Base-by-base conservation (phyloP, 2,113 vertebrate genomes). In the Aspiorhynchus laticeps region DNA sequence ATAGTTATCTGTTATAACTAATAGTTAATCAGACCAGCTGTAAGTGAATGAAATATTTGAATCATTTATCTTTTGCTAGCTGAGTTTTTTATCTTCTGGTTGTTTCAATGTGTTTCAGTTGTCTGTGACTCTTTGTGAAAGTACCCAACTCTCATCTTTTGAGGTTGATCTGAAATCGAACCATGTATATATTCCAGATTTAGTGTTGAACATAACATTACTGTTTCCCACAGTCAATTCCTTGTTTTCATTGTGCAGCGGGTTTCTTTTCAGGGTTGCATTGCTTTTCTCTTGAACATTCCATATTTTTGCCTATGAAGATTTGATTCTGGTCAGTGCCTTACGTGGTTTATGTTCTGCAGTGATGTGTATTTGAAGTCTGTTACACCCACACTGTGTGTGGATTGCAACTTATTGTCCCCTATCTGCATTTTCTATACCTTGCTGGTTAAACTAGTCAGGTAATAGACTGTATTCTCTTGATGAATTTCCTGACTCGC, bases 371-470 rank as follows among this genome's bases (percentile, higher is more conserved):
- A 48, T 82, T 41, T 67, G 65, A 83, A 33, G 78, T 19, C 51
- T 75, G 19, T 76, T 46, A 53, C 87, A 75, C 78, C 79, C 53
- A 83, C 53, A 36, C 69, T 81, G 41, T 86, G 85, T 80, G 48
- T 65, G 19, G 28, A 51, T 78, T 69, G 7, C 15, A 2, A 41
- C 73, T 77, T 76, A 36, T 12, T 85, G 38, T 10, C 24, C 38
- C 15, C 21, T 9, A 2, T 31, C 79, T 88, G n/a, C 67, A 71
- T 78, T 69, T 51, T 21, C 14, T 82, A 31, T 31, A 33, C 26
- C 46, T 53, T 78, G 8, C 76, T 78, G n/a, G 75, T 53, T 53
- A 48, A 78, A 78, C 75, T 10, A 10, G 14, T 53, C 75, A 78
- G 17, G 28, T 53, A 33, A 53, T 53, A 10, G n/a, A 76, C 5